Evolutionary conservation across 2,888 invertebrate species (phyloP), one percentile per base, ranked within the genome.

Genomic region (Drosophila testacea): DNA sequence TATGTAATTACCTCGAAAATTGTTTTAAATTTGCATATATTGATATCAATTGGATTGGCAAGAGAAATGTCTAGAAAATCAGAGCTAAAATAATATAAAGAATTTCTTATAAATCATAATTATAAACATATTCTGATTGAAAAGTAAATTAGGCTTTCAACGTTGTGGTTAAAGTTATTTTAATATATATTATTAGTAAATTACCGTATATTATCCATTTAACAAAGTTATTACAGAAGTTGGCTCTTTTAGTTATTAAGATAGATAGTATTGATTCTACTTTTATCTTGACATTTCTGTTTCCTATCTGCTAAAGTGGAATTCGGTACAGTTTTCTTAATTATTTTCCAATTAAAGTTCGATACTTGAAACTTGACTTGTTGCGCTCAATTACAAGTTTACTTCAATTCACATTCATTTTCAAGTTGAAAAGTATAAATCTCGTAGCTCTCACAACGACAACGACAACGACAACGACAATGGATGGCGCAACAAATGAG

Each of bases 401-500:
- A 28, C 47, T 39, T 46, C 50, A 51, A 57, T 57, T 62, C 70
- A 79, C 75, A 80, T 84, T 84, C 77, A 69, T 66, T 80, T 81
- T 59, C 41, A 41, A 75, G 59, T 82, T 71, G 73, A 39, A 48
- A 30, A 39, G 28, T 56, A 65, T 51, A 65, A 76, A 87, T 78
- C 79, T 74, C 65, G 28, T 69, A 86, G 83, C 81, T 34, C 50
- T 50, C 1, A 11, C 34, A 34, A 4, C 34, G 2, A 13, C 32
- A 32, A 3, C 34, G 2, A 13, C 32, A 32, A 3, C 34, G 9
- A 50, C 22, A 55, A 22, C 55, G 34, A 27, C 55, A 34, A 6
- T 36, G 55, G 75, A 82, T 87, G 68, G 88, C 55, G 83, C 81
- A 81, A 88, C 83, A 83, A 83, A 83, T 88, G 88, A 78, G 72